phyloP scores from a whole-genome alignment of 2,888 invertebrate species.

The Eilema sororculum region DNA sequence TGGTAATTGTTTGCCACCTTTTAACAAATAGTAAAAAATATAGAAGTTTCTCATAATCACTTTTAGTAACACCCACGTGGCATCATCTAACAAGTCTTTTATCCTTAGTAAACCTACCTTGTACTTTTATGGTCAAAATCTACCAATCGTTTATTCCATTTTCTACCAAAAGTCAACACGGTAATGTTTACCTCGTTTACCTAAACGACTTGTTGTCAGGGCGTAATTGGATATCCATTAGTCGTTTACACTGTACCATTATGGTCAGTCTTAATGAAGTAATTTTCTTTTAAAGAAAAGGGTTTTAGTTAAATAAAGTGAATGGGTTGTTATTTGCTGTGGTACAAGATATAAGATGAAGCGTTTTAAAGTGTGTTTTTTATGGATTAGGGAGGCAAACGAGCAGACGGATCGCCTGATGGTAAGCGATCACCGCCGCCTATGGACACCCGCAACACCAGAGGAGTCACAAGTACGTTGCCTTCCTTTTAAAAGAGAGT shows the following conservation, averaged over 20 bases:
- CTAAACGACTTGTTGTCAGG: conserved; percentile 7
- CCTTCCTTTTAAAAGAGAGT: no score
- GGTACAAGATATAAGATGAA: conserved; percentile 18
- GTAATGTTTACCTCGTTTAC: conserved; percentile 6
- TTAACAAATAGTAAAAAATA: neutral
- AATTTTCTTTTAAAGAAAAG: conserved; percentile 34
- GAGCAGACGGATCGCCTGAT: no score
- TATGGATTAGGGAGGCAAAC: no score
- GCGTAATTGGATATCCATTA: conserved; percentile 21
- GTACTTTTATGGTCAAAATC: neutral
- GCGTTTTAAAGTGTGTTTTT: no score
- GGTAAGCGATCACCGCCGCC: no score
- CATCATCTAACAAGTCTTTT: neutral
- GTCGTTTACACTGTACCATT: neutral
- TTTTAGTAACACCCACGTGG: neutral
- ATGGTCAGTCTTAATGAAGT: conserved; percentile 23
- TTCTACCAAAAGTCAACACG: conserved; percentile 12
- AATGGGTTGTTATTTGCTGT: neutral
- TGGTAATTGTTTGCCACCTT: neutral
- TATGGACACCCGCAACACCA: no score
- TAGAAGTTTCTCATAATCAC: neutral
- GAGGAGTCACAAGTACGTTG: no score
- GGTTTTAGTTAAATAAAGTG: conserved; percentile 32
- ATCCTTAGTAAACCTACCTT: neutral
- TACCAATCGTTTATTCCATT: neutral